Base-by-base conservation (phyloP, 2,888 invertebrate species). In the Apomyelois bistriatella region DNA sequence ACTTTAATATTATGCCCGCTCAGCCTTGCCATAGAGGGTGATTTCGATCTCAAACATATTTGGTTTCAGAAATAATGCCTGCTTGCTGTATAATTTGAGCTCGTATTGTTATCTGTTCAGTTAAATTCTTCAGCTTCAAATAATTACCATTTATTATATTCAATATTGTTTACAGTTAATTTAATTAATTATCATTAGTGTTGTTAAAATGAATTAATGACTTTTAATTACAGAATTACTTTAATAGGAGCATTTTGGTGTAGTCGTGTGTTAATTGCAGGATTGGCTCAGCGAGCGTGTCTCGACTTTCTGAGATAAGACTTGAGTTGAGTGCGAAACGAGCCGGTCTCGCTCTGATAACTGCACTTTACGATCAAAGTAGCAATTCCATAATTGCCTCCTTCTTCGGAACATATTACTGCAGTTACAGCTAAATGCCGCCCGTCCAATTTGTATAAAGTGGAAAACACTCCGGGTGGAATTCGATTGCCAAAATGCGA, bases 271-370 rank as follows among this genome's bases (percentile, higher is more conserved):
- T 46, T 46, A 32, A 46, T 46, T 46, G 16, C 49, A 55, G 65
- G 65, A 66, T 65, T 71, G 65, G 70, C 70, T 61, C 64, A 66
- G 67, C 66, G 64, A 66, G 67, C 70, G 65, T 67, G 74, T 69
- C 67, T 68, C 61, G 55, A 13, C 40, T 40, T 16, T 15, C 74
- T 32, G 32, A 46, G 79, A 79, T 79, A 79, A 76, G 71, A 72
- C 61, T 40, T 8, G 32, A 32, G 32, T 30, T 22, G 22, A 10
- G 46, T 32, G 22, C 36, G 68, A 75, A 73, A 76, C 77, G 74
- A 76, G 68, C 76, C 70, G 70, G 78, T 73, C 77, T 68, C 74
- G 79, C 68, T 72, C 85, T 82, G 84, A 82, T 81, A 79, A 79
- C 66, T 68, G 53, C 66, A 65, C 67, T 64, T 65, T 62, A 65